A percentile compares a stretch with the other conserved stretches of the same genome.
These are phyloP conservation scores for Ethmia dodecea DNA, from an alignment of 2,888 invertebrate genomes.

Conservation along the genomic window DNA sequence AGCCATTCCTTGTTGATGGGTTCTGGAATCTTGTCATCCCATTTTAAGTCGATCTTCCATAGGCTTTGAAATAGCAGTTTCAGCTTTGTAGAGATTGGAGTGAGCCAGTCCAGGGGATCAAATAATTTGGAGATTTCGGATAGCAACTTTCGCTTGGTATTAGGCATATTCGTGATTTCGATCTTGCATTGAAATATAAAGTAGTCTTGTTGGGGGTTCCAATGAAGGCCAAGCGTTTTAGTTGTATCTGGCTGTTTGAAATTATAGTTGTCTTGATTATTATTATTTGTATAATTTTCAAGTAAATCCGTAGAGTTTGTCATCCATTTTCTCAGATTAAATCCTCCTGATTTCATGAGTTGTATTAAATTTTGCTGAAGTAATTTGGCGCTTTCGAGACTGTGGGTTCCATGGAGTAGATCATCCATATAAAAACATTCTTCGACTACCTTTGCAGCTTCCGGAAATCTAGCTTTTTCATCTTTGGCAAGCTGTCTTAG, in stretches of 20 bases:
- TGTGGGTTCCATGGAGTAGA: slow-evolving; percentile 3
- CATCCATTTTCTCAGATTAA: slow-evolving; percentile 9
- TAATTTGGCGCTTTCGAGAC: slow-evolving; percentile 3
- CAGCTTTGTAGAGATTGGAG: slow-evolving; percentile 17
- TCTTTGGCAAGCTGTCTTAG: slow-evolving; percentile 13
- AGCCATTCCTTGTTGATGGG: slow-evolving; percentile 15
- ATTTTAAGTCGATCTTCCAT: slow-evolving; percentile 14
- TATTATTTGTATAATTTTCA: not conserved
- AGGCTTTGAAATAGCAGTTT: slow-evolving; percentile 21
- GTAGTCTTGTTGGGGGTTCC: slow-evolving; percentile 7
- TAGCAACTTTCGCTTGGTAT: slow-evolving; percentile 9
- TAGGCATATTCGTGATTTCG: not conserved
- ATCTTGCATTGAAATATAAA: slow-evolving; percentile 7
- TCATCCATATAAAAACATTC: slow-evolving; percentile 9
- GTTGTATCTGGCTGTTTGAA: slow-evolving; percentile 9
- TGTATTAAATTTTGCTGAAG: slow-evolving; percentile 10
- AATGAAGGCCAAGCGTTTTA: slow-evolving; percentile 14
- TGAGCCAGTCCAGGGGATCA: slow-evolving; percentile 22
- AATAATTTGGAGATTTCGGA: slow-evolving; percentile 21
- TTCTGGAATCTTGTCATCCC: slow-evolving; percentile 16
- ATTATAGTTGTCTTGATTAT: slow-evolving; percentile 3
- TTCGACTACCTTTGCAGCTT: slow-evolving; percentile 4
- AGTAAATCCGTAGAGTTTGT: not conserved
- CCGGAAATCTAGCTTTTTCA: slow-evolving; percentile 6
- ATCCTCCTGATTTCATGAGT: slow-evolving; percentile 5